phyloP scores from a whole-genome alignment of 2,888 invertebrate genomes.

The Furcula furcula region DNA sequence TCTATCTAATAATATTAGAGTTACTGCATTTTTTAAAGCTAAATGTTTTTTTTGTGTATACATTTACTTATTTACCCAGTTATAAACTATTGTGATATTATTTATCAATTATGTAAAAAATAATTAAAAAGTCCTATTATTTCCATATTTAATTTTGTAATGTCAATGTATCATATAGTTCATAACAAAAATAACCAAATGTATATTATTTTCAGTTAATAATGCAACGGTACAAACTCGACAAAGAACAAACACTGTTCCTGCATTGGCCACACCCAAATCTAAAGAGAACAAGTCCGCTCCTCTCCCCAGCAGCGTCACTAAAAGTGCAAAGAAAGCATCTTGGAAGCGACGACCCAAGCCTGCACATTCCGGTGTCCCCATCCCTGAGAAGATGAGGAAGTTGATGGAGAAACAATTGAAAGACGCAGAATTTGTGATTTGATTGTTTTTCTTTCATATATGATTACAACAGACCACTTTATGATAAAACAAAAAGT shows the following conservation, averaged over 20 bases:
- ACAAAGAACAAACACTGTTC: slow-evolving; percentile 46
- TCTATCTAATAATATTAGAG: too few species aligned
- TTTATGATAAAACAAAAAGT: too few species aligned
- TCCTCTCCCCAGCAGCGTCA: slow-evolving; percentile 42
- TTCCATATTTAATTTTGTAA: too few species aligned
- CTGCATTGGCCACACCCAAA: slow-evolving; percentile 51
- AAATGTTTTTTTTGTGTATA: too few species aligned
- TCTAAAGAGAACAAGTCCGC: slow-evolving; percentile 50
- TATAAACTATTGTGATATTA: too few species aligned
- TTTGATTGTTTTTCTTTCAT: slow-evolving; percentile 19
- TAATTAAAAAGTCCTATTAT: too few species aligned
- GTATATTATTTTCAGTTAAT: slow-evolving; percentile 36
- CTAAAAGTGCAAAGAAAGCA: slow-evolving; percentile 55
- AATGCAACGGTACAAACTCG: slow-evolving; percentile 29
- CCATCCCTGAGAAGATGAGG: slow-evolving; percentile 68
- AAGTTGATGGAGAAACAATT: slow-evolving; percentile 48
- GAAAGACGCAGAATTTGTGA: slow-evolving; percentile 38
- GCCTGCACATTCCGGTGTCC: slow-evolving; percentile 71
- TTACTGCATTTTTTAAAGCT: too few species aligned
- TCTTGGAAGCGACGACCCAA: slow-evolving; percentile 57
- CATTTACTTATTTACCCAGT: too few species aligned
- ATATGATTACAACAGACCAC: too few species aligned
- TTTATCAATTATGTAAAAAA: too few species aligned
- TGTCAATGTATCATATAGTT: too few species aligned
- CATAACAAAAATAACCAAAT: too few species aligned